These are phyloP conservation scores for Formica aserva DNA, from an alignment of 2,888 invertebrate species.

Conservation along the genomic window DNA sequence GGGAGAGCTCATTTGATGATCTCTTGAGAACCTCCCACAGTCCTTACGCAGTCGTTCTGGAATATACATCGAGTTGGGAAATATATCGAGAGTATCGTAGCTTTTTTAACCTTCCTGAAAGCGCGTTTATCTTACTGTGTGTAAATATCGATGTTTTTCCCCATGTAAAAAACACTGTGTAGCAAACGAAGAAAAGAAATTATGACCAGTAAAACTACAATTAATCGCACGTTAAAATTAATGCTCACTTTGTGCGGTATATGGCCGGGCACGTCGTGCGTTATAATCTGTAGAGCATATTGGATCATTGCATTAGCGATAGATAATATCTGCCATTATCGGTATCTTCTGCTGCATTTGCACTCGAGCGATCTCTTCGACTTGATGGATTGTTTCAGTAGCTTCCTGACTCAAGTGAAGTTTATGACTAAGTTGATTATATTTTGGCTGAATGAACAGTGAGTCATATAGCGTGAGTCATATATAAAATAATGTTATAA, in stretches of 20 bases:
- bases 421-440: slow-evolving; percentile 45
- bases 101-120: neutral
- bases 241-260: slow-evolving; percentile 45
- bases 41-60: slow-evolving; percentile 8
- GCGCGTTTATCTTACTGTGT: neutral
- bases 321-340: slow-evolving; percentile 51
- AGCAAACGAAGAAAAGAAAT: neutral
- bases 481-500: neutral
- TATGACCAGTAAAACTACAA: slow-evolving; percentile 32
- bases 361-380: slow-evolving; percentile 22
- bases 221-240: slow-evolving; percentile 49
- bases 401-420: slow-evolving; percentile 37
- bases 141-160: neutral
- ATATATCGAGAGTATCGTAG: neutral
- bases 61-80: neutral
- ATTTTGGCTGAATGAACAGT: slow-evolving; percentile 55
- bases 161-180: neutral
- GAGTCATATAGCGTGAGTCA: neutral
- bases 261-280: slow-evolving; percentile 51
- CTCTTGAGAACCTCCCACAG: neutral
- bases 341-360: slow-evolving; percentile 32
- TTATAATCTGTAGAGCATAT: slow-evolving; percentile 15
- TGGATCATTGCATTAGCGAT: slow-evolving; percentile 41
- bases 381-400: slow-evolving; percentile 55
- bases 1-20: slow-evolving; percentile 14